A percentile compares a stretch with the other conserved stretches of the same genome.
Evolutionary conservation across 2,113 vertebrate species (phyloP).

Genomic region (Eulemur rufifrons): DNA sequence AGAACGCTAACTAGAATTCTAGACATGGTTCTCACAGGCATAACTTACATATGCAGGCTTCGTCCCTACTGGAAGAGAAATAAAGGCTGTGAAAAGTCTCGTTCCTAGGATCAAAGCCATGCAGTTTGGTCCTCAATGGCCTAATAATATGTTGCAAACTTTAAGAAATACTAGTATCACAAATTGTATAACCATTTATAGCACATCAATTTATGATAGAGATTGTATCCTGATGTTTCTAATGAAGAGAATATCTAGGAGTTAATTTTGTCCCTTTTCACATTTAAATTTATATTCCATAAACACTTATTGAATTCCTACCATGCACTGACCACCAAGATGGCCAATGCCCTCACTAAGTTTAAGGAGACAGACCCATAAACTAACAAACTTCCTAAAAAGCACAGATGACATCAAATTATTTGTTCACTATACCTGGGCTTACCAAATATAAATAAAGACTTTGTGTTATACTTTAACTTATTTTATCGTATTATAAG

Average conservation of each 20-base stretch:
- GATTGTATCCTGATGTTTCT: neutral
- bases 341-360: neutral
- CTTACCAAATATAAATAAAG: neutral
- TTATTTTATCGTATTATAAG: conserved; percentile 11
- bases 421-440: neutral
- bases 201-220: neutral
- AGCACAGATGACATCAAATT: neutral
- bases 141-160: neutral
- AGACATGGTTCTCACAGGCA: neutral
- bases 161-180: conserved; percentile 4
- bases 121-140: neutral
- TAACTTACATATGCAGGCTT: neutral
- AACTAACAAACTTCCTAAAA: neutral
- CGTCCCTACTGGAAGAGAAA: neutral
- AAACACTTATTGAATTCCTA: neutral
- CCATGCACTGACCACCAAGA: neutral
- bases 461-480: neutral
- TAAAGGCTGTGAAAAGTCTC: neutral
- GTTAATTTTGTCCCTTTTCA: neutral
- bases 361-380: neutral
- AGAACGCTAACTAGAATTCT: neutral
- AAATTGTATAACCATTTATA: neutral
- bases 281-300: neutral
- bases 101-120: neutral
- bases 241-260: neutral